Evolutionary conservation across 2,888 invertebrate genomes (phyloP).

Genomic region (Petrophora chlorosata): DNA sequence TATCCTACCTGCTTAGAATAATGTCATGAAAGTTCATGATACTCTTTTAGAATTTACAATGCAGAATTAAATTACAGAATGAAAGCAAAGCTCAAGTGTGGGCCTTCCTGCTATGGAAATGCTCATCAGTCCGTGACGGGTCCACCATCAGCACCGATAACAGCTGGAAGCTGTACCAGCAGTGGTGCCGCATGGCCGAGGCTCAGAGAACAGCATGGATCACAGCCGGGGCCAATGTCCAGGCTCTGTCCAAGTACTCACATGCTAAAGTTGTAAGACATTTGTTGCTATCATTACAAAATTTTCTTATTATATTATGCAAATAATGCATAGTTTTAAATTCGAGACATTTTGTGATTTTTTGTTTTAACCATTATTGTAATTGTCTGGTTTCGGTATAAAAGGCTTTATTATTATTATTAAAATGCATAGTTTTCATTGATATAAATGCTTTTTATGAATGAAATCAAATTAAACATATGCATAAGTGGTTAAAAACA

Average conservation of each 20-base stretch:
- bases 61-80: slow-evolving; percentile 68
- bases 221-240: slow-evolving; percentile 90
- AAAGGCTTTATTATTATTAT: too few species aligned
- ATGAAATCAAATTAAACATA: too few species aligned
- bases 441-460: too few species aligned
- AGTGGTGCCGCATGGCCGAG: slow-evolving; percentile 92
- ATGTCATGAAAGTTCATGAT: too few species aligned
- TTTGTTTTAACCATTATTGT: too few species aligned
- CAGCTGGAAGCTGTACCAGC: slow-evolving; percentile 92
- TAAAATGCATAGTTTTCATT: too few species aligned
- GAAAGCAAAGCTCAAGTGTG: slow-evolving; percentile 93
- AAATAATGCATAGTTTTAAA: not conserved
- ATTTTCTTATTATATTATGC: not conserved
- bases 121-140: slow-evolving; percentile 73
- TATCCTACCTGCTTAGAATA: too few species aligned
- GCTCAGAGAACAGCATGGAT: slow-evolving; percentile 91
- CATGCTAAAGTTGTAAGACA: slow-evolving; percentile 86
- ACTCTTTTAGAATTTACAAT: too few species aligned
- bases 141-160: slow-evolving; percentile 81
- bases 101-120: slow-evolving; percentile 93
- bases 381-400: too few species aligned
- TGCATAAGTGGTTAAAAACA: too few species aligned
- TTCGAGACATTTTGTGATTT: too few species aligned
- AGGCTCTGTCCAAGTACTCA: slow-evolving; percentile 86
- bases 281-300: not conserved